These are phyloP conservation scores for Salvator merianae DNA, from an alignment of 2,113 vertebrate species.

Conservation along the genomic window DNA sequence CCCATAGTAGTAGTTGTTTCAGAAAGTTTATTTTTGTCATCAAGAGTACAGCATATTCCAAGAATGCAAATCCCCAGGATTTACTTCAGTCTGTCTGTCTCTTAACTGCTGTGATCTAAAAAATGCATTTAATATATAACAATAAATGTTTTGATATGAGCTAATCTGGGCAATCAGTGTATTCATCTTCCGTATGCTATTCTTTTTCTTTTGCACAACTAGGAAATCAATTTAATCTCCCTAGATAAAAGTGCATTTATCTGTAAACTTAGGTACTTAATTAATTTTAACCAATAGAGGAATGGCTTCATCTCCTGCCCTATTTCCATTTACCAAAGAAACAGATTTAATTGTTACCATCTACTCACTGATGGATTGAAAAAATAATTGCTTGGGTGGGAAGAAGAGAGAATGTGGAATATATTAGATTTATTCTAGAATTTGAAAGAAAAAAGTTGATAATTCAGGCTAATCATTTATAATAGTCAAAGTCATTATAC, in stretches of 20 bases:
- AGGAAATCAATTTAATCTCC: slow-evolving; percentile 68
- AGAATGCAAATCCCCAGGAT: background rate
- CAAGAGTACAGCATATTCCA: background rate
- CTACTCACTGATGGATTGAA: slow-evolving; percentile 34
- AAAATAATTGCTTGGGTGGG: slow-evolving; percentile 8
- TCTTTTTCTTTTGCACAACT: slow-evolving; percentile 61
- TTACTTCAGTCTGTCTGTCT: slow-evolving; percentile 14
- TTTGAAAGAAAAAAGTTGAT: background rate
- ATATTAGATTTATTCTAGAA: slow-evolving; percentile 29
- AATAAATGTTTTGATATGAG: slow-evolving; percentile 11
- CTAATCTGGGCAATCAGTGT: slow-evolving; percentile 1
- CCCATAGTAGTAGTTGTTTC: background rate
- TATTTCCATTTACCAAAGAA: slow-evolving; percentile 62
- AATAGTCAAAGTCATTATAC: background rate
- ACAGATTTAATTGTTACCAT: slow-evolving; percentile 63
- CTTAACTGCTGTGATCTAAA: background rate
- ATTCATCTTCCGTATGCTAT: slow-evolving; percentile 34
- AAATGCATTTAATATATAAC: slow-evolving; percentile 28
- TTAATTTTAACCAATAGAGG: slow-evolving; percentile 69
- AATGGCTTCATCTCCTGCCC: slow-evolving; percentile 48
- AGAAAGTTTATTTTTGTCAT: slow-evolving; percentile 26
- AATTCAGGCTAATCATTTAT: slow-evolving; percentile 23
- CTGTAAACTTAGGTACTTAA: slow-evolving; percentile 71
- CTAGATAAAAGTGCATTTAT: slow-evolving; percentile 54
- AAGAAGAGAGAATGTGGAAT: slow-evolving; percentile 3